Percentiles rank a stretch among this genome's conserved stretches.
Conservation (phyloP, 2,113 vertebrate genomes). For the Apaloderma vittatum region DNA sequence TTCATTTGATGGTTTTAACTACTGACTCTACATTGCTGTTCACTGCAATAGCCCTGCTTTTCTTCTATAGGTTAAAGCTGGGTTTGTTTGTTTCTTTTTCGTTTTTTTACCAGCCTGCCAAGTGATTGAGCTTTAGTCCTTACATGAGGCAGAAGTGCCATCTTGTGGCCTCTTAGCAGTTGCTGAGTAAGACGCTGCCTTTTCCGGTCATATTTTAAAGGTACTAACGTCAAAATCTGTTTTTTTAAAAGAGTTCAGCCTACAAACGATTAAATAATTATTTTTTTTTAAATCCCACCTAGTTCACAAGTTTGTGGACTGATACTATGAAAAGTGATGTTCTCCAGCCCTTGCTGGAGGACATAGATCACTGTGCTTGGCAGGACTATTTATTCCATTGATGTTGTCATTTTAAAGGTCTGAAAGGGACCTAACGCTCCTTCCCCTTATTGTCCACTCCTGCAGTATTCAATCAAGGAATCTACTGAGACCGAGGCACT, state of each 20-base stretch:
- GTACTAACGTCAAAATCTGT: background rate
- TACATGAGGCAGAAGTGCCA: conserved; percentile 67
- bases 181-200: background rate
- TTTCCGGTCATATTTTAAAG: background rate
- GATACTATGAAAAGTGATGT: background rate
- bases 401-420: background rate
- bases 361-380: background rate
- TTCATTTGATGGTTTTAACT: background rate
- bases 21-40: background rate
- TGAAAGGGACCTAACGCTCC: background rate
- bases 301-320: background rate
- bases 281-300: background rate
- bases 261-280: background rate
- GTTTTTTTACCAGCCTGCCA: conserved; percentile 74
- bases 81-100: background rate
- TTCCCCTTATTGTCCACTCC: background rate
- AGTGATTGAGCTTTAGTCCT: conserved; percentile 15
- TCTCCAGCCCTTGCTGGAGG: background rate
- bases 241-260: background rate
- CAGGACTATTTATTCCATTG: background rate
- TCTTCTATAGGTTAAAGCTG: background rate
- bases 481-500: background rate
- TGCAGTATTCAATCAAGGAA: background rate
- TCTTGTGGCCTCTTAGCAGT: conserved; percentile 48
- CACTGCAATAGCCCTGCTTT: background rate